These are phyloP conservation scores for Macrostomum lignano DNA, from an alignment of 1,140 invertebrate genomes.

Conservation along the genomic window DNA sequence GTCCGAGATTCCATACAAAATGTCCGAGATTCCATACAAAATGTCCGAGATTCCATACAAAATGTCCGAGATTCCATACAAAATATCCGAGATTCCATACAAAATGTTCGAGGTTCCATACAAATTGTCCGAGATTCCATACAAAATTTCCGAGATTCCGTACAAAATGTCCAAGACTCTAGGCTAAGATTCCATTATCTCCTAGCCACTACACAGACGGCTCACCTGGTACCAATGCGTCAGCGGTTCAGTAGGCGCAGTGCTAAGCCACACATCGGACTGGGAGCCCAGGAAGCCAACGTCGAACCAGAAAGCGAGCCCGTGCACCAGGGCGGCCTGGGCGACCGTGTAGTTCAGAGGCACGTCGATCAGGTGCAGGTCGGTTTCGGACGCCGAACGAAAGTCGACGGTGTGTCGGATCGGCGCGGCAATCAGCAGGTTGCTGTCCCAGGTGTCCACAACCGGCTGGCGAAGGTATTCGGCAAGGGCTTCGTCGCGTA, in stretches of 20 bases:
- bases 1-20: too few species aligned
- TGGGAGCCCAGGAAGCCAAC: slow-evolving; percentile 77
- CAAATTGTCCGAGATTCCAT: too few species aligned
- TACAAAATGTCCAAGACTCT: too few species aligned
- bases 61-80: too few species aligned
- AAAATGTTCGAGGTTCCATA: too few species aligned
- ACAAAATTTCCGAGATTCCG: too few species aligned
- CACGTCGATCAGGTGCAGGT: slow-evolving; percentile 77
- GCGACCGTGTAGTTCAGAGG: slow-evolving; percentile 71
- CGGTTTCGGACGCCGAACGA: slow-evolving; percentile 58
- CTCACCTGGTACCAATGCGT: slow-evolving; percentile 99
- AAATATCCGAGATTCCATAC: too few species aligned
- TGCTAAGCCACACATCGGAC: slow-evolving; percentile 75
- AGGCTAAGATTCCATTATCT: too few species aligned
- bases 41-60: too few species aligned
- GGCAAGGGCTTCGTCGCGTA: slow-evolving; percentile 63
- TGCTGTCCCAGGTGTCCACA: slow-evolving; percentile 91
- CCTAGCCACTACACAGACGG: slow-evolving; percentile 39
- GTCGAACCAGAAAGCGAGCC: slow-evolving; percentile 97
- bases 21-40: too few species aligned
- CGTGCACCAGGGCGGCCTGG: slow-evolving; percentile 75
- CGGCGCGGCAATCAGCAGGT: slow-evolving; percentile 81
- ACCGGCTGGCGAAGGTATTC: slow-evolving; percentile 96
- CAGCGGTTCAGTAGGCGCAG: slow-evolving; percentile 79
- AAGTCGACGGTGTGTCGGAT: slow-evolving; percentile 83